Conservation (phyloP, 2,797 vertebrate species). For the Acipenser ruthenus region DNA sequence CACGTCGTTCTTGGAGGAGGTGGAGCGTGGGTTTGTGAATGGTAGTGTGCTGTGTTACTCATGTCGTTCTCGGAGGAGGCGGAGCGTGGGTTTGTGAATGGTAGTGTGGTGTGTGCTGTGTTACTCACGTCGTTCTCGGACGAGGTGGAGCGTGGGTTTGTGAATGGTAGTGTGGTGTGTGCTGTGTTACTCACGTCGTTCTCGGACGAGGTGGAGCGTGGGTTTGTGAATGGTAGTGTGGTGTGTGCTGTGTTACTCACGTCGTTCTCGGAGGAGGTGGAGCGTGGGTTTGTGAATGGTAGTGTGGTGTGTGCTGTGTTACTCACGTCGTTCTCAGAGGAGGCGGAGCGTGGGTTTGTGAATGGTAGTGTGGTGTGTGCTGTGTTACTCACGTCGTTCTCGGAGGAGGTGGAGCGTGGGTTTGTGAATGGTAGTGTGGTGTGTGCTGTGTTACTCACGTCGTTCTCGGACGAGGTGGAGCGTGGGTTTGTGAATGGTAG, state of each 20-base stretch:
- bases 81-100: no score
- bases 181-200: slow-evolving; percentile 73
- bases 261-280: slow-evolving; percentile 76
- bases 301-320: slow-evolving; percentile 5
- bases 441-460: slow-evolving; percentile 58
- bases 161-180: background rate
- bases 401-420: slow-evolving; percentile 48
- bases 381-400: slow-evolving; percentile 78
- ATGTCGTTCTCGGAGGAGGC: slow-evolving; percentile 83
- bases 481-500: no score
- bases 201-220: slow-evolving; percentile 57
- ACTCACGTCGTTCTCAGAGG: slow-evolving; percentile 88
- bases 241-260: slow-evolving; percentile 51
- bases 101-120: background rate
- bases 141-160: slow-evolving; percentile 23
- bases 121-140: slow-evolving; percentile 85
- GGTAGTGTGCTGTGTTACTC: slow-evolving; percentile 38
- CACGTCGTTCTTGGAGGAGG: slow-evolving; percentile 84
- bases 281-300: no score
- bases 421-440: background rate
- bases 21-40: no score
- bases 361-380: background rate
- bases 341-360: no score
- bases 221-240: no score
- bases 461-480: slow-evolving; percentile 72